phyloP scores from a whole-genome alignment of 1,140 invertebrate species.

The Bombus breviceps region DNA sequence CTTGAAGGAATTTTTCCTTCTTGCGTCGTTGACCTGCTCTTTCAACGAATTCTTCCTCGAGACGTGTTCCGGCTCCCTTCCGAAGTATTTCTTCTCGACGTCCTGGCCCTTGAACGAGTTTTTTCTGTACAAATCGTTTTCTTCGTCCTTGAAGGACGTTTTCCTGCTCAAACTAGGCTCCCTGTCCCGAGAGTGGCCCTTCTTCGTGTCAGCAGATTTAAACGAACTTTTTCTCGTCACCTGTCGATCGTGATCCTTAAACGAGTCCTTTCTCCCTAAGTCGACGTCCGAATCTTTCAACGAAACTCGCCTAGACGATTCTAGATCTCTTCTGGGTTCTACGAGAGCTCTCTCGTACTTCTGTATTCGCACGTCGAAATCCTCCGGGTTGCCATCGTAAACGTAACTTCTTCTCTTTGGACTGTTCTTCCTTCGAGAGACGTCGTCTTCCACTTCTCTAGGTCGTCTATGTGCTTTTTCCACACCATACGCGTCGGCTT shows the following conservation, averaged over 20 bases:
- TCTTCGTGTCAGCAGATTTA: neutral
- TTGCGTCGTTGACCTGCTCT: neutral
- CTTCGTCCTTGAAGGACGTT: constrained; percentile 25
- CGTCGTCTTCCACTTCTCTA: constrained; percentile 51
- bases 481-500: too few species aligned
- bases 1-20: constrained; percentile 55
- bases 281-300: constrained; percentile 36
- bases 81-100: constrained; percentile 26
- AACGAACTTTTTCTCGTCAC: constrained; percentile 62
- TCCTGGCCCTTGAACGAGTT: constrained; percentile 23
- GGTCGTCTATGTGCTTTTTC: constrained; percentile 4
- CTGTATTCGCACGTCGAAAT: constrained; percentile 68
- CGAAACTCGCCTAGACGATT: constrained; percentile 18
- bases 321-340: constrained; percentile 55
- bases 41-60: constrained; percentile 43
- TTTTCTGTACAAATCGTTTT: constrained; percentile 12
- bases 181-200: constrained; percentile 23
- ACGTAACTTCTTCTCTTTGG: constrained; percentile 60
- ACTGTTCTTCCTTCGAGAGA: constrained; percentile 47
- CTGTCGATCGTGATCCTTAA: constrained; percentile 59
- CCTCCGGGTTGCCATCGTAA: constrained; percentile 62
- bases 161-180: constrained; percentile 33
- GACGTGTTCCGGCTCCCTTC: constrained; percentile 46
- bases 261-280: constrained; percentile 58
- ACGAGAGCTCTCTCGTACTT: constrained; percentile 64